Evolutionary conservation across 1,140 invertebrate species (phyloP), one percentile per base, ranked within the genome.

Genomic region (Carcinoscorpius rotundicauda): DNA sequence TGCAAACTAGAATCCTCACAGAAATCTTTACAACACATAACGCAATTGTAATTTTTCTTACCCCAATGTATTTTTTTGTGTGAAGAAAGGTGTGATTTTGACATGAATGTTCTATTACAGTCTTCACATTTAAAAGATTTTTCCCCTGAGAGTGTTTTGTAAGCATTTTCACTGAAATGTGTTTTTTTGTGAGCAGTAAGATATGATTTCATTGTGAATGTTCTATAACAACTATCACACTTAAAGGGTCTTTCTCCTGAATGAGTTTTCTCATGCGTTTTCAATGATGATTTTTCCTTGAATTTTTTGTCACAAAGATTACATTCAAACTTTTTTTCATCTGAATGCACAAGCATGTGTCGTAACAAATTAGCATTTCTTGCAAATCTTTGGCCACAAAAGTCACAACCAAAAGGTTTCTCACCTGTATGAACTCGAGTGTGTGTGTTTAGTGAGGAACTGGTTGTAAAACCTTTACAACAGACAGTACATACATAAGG

Each of bases 251-350:
- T 66, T 11, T 49, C 61, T 4, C 61, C 52, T 57, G 65, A 50
- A 58, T 66, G 65, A 64, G 29, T 60, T 49, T 5, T 64, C 49
- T 55, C 48, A 11, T 64, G 63, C 3, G 6, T 61, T 59, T 6
- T 60, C 29, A 60, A 49, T 10, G 11, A n/a, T 11, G 49, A 10
- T 51, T 64, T 64, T 51, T 58, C 9, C 48, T 66, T 61, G 69
- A 77, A 77, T 6, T 71, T 76, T 71, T 84, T 85, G 53, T 79
- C 78, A 67, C 84, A 85, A 8, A 80, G 72, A 5, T 63, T 49
- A 60, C 66, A 67, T 6, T 29, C 3, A 49, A 60, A 60, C 9
- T n/a, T 55, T n/a, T 64, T 67, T 56, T 59, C 62, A 6, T 51
- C 49, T 48, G 51, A 50, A 63, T 66, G 65, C 52, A 29, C 57